phyloP scores from a whole-genome alignment of 2,888 invertebrate genomes.

The Tyria jacobaeae region DNA sequence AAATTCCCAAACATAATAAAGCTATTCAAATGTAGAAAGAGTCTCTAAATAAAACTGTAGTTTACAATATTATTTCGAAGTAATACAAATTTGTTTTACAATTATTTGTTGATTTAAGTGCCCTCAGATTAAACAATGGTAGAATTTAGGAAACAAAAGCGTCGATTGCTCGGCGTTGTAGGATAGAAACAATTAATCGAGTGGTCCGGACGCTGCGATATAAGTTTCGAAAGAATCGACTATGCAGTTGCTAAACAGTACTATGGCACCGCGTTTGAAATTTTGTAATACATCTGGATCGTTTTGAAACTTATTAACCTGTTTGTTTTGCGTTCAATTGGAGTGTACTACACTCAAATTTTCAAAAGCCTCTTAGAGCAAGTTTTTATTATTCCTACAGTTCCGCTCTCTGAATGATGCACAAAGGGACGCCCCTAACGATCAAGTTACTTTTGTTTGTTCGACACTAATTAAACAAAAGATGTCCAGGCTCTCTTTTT shows the following conservation, averaged over 20 bases:
- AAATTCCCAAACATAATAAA: constrained; percentile 52
- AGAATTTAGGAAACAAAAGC: constrained; percentile 73
- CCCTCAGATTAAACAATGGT: constrained; percentile 55
- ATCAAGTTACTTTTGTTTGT: constrained; percentile 84
- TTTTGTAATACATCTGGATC: constrained; percentile 85
- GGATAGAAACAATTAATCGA: constrained; percentile 83
- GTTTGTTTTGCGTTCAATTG: constrained; percentile 78
- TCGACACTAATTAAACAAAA: constrained; percentile 81
- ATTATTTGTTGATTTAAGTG: constrained; percentile 44
- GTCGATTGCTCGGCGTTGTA: constrained; percentile 70
- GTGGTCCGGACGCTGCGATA: constrained; percentile 84
- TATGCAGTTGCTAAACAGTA: constrained; percentile 81
- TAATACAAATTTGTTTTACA: constrained; percentile 44
- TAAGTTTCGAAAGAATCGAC: constrained; percentile 78
- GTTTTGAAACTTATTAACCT: constrained; percentile 86
- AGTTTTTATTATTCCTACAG: constrained; percentile 73
- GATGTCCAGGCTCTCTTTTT: constrained; percentile 69
- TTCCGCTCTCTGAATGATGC: constrained; percentile 63
- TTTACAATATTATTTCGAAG: constrained; percentile 52
- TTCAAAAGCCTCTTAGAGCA: constrained; percentile 76
- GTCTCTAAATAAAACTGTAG: constrained; percentile 29
- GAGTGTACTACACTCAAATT: constrained; percentile 66
- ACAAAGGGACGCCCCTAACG: constrained; percentile 77
- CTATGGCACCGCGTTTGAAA: constrained; percentile 81
- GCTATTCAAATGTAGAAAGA: constrained; percentile 33